Evolutionary conservation across 2,113 vertebrate genomes (phyloP).

Genomic region (Apteryx owenii): DNA sequence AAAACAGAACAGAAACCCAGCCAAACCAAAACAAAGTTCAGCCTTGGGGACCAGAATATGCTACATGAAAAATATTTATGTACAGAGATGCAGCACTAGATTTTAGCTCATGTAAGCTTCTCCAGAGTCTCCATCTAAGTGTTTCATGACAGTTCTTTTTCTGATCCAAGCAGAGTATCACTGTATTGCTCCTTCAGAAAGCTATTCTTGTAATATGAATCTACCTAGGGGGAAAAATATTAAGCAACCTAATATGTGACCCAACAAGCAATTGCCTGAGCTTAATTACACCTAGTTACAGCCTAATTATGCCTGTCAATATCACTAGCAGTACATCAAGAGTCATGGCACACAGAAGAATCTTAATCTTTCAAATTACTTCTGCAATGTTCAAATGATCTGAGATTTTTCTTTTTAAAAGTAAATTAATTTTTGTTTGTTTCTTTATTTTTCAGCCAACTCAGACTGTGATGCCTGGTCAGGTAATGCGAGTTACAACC

Average conservation of each 20-base stretch:
- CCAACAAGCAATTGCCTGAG: neutral
- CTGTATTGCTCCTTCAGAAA: neutral
- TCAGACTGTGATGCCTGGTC: slow-evolving; percentile 98
- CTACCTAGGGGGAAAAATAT: neutral
- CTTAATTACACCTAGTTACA: neutral
- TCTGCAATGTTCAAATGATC: neutral
- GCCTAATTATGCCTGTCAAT: neutral
- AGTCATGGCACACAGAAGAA: neutral
- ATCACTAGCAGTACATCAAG: neutral
- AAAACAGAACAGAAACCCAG: neutral
- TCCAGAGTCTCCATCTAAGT: neutral
- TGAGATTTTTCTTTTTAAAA: neutral
- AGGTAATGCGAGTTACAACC: slow-evolving; percentile 99
- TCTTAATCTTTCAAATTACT: neutral
- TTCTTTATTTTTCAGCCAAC: slow-evolving; percentile 85
- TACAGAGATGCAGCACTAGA: neutral
- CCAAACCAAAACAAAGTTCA: neutral
- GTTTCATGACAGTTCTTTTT: neutral
- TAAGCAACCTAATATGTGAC: neutral
- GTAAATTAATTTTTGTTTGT: neutral
- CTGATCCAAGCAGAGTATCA: neutral
- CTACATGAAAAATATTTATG: neutral
- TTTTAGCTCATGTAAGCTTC: neutral
- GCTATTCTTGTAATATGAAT: neutral
- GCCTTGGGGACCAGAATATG: neutral